Evolutionary conservation across 92 coral and sea anemone species (phyloP).

Genomic region (Palythoa grandiflora): DNA sequence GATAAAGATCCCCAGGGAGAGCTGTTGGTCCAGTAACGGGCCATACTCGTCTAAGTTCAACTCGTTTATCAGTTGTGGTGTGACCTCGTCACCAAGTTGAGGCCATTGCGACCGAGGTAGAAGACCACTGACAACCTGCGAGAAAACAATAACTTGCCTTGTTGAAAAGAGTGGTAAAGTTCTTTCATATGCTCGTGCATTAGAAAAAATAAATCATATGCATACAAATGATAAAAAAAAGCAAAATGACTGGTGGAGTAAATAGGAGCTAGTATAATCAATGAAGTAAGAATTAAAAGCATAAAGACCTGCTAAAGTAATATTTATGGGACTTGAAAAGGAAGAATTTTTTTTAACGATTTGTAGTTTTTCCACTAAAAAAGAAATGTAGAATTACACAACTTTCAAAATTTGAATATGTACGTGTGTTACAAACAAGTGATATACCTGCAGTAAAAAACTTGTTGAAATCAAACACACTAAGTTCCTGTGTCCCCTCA

Average conservation of each 20-base stretch:
- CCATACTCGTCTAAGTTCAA: constrained; percentile 61
- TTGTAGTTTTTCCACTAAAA: neutral
- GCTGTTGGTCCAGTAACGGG: constrained; percentile 80
- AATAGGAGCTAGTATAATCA: too few relatives aligned
- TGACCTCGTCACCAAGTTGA: constrained; percentile 81
- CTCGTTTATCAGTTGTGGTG: constrained; percentile 85
- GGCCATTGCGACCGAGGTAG: constrained; percentile 74
- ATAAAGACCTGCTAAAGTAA: too few relatives aligned
- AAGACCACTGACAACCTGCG: constrained; percentile 48
- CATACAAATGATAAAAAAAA: too few relatives aligned
- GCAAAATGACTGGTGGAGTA: too few relatives aligned
- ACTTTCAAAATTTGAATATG: neutral
- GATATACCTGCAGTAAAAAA: constrained; percentile 6
- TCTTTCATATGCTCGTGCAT: neutral
- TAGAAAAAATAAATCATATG: too few relatives aligned
- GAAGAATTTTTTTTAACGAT: neutral
- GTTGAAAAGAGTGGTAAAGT: neutral
- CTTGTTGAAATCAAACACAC: neutral
- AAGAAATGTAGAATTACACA: neutral
- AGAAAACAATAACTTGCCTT: neutral
- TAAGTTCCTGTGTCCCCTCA: neutral
- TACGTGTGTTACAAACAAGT: too few relatives aligned
- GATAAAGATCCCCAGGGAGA: constrained; percentile 89
- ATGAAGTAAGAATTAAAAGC: too few relatives aligned
- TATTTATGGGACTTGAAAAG: too few relatives aligned